Percentiles rank a stretch among this genome's conserved stretches.
These are phyloP conservation scores for Aptenodytes forsteri DNA, from an alignment of 2,113 vertebrate species.

Conservation along the genomic window DNA sequence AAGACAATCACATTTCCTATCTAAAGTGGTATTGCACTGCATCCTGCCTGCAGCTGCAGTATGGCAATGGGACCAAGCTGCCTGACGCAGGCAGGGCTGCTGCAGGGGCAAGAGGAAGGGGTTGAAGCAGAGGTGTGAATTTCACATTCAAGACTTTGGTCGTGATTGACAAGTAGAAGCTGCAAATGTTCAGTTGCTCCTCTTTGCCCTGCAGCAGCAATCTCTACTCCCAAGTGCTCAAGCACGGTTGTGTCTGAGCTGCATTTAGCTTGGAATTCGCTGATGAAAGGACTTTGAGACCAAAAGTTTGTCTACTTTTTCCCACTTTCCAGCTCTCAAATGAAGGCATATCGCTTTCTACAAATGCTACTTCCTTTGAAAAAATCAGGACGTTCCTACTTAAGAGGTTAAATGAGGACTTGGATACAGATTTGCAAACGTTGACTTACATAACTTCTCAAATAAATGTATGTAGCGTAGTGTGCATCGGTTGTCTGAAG, in stretches of 20 bases:
- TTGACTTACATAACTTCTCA: not conserved
- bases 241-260: not conserved
- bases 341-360: not conserved
- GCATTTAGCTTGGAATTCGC: not conserved
- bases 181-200: not conserved
- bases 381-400: not conserved
- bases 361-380: not conserved
- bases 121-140: not conserved
- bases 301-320: not conserved
- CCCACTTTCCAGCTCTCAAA: not conserved
- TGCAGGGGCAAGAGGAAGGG: rapidly evolving
- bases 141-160: not conserved
- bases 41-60: not conserved
- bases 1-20: not conserved
- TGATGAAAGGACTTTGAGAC: not conserved
- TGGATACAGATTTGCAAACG: not conserved
- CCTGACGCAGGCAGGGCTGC: not conserved
- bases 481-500: not conserved
- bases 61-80: not conserved
- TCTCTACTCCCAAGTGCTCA: not conserved
- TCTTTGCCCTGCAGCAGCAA: not conserved
- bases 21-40: not conserved
- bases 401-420: not conserved
- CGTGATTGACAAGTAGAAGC: not conserved
- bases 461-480: rapidly evolving